These are phyloP conservation scores for Endotricha flammealis DNA, from an alignment of 2,888 invertebrate genomes.

Conservation along the genomic window DNA sequence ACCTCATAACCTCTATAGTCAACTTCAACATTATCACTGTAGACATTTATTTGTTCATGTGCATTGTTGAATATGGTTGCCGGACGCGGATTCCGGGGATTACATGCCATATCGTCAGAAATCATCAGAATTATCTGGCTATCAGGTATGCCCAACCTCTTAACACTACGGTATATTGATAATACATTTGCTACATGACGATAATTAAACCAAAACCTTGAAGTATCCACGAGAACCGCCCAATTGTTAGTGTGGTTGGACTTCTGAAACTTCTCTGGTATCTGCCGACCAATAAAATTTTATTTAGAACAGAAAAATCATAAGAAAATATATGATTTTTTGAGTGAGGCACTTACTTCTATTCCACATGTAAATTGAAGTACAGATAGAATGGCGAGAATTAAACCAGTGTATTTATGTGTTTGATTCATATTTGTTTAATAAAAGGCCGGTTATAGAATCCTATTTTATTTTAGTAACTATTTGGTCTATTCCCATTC, in stretches of 20 bases:
- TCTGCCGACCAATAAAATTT: slow-evolving; percentile 33
- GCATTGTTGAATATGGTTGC: slow-evolving; percentile 99
- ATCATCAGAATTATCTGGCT: slow-evolving; percentile 99
- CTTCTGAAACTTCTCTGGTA: slow-evolving; percentile 77
- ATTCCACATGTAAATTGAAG: neutral
- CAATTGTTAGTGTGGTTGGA: slow-evolving; percentile 97
- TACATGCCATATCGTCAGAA: slow-evolving; percentile 99
- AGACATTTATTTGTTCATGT: slow-evolving; percentile 98
- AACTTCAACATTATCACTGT: slow-evolving; percentile 99
- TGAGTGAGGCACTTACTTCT: slow-evolving; percentile 1
- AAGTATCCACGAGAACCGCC: slow-evolving; percentile 99
- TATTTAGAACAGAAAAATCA: neutral
- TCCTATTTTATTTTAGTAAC: too few species aligned
- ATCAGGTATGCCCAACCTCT: slow-evolving; percentile 98
- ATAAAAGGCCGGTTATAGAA: too few species aligned
- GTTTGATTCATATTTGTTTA: neutral
- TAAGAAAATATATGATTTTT: too few species aligned
- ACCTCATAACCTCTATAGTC: slow-evolving; percentile 97
- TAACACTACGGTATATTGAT: slow-evolving; percentile 98
- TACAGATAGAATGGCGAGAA: neutral
- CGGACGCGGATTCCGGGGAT: slow-evolving; percentile 97
- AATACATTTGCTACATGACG: slow-evolving; percentile 99
- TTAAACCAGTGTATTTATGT: neutral
- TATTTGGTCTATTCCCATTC: too few species aligned
- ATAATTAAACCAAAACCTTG: slow-evolving; percentile 99